Evolutionary conservation across 2,888 invertebrate species (phyloP).

Genomic region (Flabesymbios commensalis): DNA sequence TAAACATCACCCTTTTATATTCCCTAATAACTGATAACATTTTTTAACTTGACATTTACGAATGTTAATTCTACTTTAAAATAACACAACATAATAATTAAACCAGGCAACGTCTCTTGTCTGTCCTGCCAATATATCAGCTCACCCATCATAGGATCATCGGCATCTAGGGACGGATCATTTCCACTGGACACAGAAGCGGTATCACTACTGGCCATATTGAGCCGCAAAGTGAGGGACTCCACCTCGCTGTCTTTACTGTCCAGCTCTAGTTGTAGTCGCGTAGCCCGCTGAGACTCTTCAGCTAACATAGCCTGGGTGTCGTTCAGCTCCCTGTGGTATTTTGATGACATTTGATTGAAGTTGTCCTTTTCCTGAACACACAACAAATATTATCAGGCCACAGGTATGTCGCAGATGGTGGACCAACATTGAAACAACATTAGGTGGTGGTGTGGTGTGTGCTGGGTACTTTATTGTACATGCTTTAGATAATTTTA

Average conservation of each 20-base stretch:
- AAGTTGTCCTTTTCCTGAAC: constrained; percentile 86
- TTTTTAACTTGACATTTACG: no score
- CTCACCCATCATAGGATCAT: no score
- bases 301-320: constrained; percentile 78
- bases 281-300: constrained; percentile 65
- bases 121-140: no score
- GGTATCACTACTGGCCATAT: constrained; percentile 76
- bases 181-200: constrained; percentile 72
- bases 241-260: constrained; percentile 96
- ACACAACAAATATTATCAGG: not conserved
- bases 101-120: no score
- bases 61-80: no score
- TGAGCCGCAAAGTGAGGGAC: constrained; percentile 79
- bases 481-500: not conserved
- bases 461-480: not conserved
- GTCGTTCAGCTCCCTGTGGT: constrained; percentile 85
- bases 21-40: no score
- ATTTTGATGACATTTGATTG: constrained; percentile 81
- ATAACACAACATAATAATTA: no score
- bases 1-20: no score
- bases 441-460: no score
- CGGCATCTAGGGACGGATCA: no score
- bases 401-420: no score
- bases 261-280: constrained; percentile 93
- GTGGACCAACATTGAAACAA: no score